phyloP scores from a whole-genome alignment of 2,113 vertebrate genomes.

The Aythya baeri region DNA sequence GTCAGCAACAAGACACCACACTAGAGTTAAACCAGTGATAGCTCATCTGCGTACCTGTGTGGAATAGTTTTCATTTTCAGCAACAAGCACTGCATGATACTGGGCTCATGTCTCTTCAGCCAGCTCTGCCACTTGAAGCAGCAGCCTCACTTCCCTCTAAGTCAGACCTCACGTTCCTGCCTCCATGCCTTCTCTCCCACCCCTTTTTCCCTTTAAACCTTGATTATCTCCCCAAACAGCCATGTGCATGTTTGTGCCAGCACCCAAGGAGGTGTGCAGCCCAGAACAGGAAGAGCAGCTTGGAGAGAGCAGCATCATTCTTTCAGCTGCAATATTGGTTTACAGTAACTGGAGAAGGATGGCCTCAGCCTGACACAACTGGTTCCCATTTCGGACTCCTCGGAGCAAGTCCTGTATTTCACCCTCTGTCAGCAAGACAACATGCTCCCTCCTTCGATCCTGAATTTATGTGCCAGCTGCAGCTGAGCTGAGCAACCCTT shows the following conservation, averaged over 20 bases:
- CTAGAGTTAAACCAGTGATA: neutral
- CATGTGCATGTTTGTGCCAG: neutral
- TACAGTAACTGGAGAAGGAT: conserved; percentile 51
- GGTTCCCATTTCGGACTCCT: conserved; percentile 33
- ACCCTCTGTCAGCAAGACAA: neutral
- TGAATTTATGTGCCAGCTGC: neutral
- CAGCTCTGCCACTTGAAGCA: neutral
- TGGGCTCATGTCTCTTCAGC: neutral
- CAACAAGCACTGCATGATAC: neutral
- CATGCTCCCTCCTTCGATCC: neutral
- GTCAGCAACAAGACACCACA: neutral
- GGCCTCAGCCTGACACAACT: conserved; percentile 44
- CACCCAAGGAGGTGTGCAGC: neutral
- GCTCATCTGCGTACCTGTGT: neutral
- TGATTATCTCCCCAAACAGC: neutral
- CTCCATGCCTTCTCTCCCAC: neutral
- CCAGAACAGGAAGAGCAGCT: neutral
- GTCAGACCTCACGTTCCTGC: neutral
- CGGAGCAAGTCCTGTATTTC: conserved; percentile 28
- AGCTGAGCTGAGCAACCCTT: neutral
- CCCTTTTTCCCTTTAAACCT: neutral
- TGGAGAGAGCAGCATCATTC: neutral
- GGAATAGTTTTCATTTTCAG: neutral
- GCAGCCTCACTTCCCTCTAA: neutral
- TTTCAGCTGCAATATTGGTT: neutral